These are phyloP conservation scores for Cheilinus undulatus DNA, from an alignment of 2,113 vertebrate species.

Conservation along the genomic window DNA sequence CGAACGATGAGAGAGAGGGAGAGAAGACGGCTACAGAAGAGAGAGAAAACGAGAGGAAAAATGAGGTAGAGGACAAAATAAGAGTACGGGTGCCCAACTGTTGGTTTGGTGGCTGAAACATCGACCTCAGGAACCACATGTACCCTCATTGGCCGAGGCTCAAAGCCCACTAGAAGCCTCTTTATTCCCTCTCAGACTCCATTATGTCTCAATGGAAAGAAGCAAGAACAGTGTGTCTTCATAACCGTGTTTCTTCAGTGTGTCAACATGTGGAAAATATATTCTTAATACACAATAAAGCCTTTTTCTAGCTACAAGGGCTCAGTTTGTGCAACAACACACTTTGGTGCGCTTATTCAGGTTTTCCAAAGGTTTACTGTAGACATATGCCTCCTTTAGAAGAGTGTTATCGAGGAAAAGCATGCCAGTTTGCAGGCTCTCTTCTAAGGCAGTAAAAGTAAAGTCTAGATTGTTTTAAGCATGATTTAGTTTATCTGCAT, in stretches of 20 bases:
- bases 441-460: not conserved
- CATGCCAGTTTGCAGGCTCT: too few species aligned
- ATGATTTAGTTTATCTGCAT: not conserved
- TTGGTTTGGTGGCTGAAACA: constrained; percentile 60
- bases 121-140: constrained; percentile 65
- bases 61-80: constrained; percentile 56
- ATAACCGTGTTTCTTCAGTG: not conserved
- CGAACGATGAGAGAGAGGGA: constrained; percentile 30
- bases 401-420: not conserved
- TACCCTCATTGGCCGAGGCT: constrained; percentile 35
- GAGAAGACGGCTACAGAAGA: constrained; percentile 32
- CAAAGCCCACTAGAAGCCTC: constrained; percentile 45
- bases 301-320: not conserved
- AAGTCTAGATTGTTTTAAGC: not conserved
- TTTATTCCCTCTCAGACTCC: constrained; percentile 36
- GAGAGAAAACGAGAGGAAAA: constrained; percentile 59
- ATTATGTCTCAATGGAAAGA: constrained; percentile 23
- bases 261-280: constrained; percentile 26
- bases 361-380: not conserved
- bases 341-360: not conserved
- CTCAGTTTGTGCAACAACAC: too few species aligned
- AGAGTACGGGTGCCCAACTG: constrained; percentile 42
- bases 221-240: constrained; percentile 18
- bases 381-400: not conserved
- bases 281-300: constrained; percentile 6